A percentile compares a stretch with the other conserved stretches of the same genome.
These are phyloP conservation scores for Ophiodon elongatus DNA, from an alignment of 2,113 vertebrate genomes.

Conservation along the genomic window DNA sequence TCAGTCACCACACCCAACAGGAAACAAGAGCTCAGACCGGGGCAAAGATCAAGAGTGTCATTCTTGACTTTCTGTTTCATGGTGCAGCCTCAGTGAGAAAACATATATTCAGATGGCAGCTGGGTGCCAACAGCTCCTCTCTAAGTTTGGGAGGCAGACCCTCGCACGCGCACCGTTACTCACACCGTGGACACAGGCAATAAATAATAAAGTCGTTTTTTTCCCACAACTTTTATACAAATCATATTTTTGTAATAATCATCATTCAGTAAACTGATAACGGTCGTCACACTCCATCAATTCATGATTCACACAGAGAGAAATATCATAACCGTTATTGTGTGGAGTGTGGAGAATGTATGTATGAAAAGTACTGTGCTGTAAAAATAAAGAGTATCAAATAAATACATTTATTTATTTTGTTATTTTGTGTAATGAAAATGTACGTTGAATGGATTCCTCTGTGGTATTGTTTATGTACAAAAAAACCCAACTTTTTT, in stretches of 20 bases:
- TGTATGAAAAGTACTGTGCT: neutral
- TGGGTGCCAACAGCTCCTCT: neutral
- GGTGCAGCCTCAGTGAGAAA: too few relatives aligned
- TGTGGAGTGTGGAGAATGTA: neutral
- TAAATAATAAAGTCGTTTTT: too few relatives aligned
- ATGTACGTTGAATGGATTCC: neutral
- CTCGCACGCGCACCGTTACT: too few relatives aligned
- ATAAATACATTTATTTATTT: neutral
- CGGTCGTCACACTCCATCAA: neutral
- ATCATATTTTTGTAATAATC: neutral
- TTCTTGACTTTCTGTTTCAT: neutral
- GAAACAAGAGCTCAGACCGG: too few relatives aligned
- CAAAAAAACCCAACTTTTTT: too few relatives aligned
- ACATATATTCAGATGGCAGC: neutral
- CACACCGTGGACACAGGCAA: too few relatives aligned
- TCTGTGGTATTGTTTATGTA: neutral
- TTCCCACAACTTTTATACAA: neutral
- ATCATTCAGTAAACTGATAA: neutral
- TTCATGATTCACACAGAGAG: too few relatives aligned
- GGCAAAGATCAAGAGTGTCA: neutral
- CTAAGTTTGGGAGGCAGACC: too few relatives aligned
- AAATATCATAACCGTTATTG: neutral
- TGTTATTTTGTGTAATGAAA: too few relatives aligned
- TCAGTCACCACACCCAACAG: neutral
- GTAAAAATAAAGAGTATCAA: too few relatives aligned